Evolutionary conservation across 2,113 vertebrate genomes (phyloP).

Genomic region (Gymnobelideus leadbeateri): DNA sequence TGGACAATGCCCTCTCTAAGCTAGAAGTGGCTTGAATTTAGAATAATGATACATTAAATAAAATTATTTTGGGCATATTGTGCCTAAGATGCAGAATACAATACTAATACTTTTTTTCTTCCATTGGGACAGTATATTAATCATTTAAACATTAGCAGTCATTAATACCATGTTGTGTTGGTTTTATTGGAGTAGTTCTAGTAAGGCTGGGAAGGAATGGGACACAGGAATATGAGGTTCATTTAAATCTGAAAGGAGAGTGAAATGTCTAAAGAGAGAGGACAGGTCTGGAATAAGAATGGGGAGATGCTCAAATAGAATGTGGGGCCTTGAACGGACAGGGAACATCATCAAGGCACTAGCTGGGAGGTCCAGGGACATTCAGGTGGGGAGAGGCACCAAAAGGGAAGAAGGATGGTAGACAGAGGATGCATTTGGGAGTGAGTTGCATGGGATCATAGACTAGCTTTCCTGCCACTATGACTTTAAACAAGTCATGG

Average conservation of each 20-base stretch:
- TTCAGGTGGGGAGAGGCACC: not conserved
- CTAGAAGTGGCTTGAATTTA: not conserved
- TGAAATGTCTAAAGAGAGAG: not conserved
- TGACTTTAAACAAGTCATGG: not conserved
- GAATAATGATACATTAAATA: not conserved
- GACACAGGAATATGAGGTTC: not conserved
- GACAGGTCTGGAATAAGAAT: not conserved
- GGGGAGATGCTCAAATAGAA: not conserved
- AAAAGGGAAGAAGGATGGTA: not conserved
- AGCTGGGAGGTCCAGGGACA: not conserved
- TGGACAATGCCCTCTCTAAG: not conserved
- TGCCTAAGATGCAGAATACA: not conserved
- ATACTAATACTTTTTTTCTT: not conserved
- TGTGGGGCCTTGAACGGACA: not conserved
- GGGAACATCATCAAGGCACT: not conserved
- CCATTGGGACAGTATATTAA: not conserved
- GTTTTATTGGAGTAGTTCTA: not conserved
- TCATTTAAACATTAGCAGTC: not conserved
- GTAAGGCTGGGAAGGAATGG: not conserved
- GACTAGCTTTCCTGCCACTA: not conserved
- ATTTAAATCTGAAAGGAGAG: not conserved
- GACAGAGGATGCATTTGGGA: not conserved
- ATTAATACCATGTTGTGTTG: not conserved
- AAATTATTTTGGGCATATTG: not conserved
- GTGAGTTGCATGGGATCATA: not conserved